These are phyloP conservation scores for Peromyscus maniculatus DNA, from an alignment of 2,113 vertebrate genomes.

Conservation along the genomic window DNA sequence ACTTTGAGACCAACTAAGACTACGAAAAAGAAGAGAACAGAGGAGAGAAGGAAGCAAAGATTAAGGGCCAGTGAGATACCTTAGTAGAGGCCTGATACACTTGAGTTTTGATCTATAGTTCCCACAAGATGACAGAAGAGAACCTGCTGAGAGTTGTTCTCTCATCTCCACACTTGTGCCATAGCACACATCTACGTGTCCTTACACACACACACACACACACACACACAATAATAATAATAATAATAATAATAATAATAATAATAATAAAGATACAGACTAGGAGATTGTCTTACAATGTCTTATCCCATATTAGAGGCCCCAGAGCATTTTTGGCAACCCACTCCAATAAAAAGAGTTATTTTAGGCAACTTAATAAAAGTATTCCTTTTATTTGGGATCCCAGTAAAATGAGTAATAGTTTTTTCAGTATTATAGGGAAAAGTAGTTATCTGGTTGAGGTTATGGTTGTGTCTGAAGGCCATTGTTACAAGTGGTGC, in stretches of 20 bases:
- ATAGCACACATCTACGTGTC: no score
- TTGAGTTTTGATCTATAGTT: neutral
- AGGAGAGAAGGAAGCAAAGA: neutral
- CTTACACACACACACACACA: neutral
- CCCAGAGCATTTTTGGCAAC: neutral
- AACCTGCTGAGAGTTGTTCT: neutral
- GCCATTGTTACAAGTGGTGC: neutral
- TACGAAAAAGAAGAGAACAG: neutral
- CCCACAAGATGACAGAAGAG: neutral
- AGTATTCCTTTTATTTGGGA: constrained; percentile 28
- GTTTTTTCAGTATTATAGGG: constrained; percentile 21
- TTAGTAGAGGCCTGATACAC: neutral
- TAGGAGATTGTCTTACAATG: neutral
- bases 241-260: no score
- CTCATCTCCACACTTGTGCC: neutral
- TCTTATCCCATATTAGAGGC: neutral
- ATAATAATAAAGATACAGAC: neutral
- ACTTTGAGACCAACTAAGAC: neutral
- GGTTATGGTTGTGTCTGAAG: constrained; percentile 30
- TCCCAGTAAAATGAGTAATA: constrained; percentile 9
- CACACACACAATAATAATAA: neutral
- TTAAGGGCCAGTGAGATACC: neutral
- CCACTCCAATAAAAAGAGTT: neutral
- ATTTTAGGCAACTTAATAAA: constrained; percentile 26
- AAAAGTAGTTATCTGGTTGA: constrained; percentile 23